A percentile compares a stretch with the other conserved stretches of the same genome.
phyloP scores from a whole-genome alignment of 1,140 invertebrate species.

The Heliconius hewitsoni region DNA sequence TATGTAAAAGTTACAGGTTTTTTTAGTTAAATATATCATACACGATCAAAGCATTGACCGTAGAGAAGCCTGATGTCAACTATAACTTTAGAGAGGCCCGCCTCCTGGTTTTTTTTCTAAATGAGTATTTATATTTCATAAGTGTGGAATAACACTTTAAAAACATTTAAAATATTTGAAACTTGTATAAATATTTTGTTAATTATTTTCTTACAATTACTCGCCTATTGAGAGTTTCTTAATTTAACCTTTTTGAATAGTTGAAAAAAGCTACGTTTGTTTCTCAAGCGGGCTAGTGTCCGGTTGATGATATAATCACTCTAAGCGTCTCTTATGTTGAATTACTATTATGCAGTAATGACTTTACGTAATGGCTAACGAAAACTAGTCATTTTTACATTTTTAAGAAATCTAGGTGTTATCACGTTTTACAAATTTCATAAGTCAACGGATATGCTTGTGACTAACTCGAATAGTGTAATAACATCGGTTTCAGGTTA shows the following conservation, averaged over 20 bases:
- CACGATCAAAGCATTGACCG: not conserved
- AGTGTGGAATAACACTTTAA: too few species aligned
- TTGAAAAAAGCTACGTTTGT: slow-evolving; percentile 12
- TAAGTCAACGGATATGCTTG: slow-evolving; percentile 1
- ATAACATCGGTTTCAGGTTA: not conserved
- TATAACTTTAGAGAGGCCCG: not conserved
- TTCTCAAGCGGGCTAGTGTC: slow-evolving; percentile 23
- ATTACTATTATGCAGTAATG: slow-evolving; percentile 42
- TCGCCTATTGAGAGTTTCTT: slow-evolving; percentile 12
- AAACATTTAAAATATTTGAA: not conserved
- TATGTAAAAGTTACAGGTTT: not conserved
- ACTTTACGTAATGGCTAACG: slow-evolving; percentile 34
- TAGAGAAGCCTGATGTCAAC: not conserved
- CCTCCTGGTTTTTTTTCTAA: too few species aligned
- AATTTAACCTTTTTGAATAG: slow-evolving; percentile 18
- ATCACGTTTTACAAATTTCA: slow-evolving; percentile 1
- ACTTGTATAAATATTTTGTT: not conserved
- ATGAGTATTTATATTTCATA: too few species aligned
- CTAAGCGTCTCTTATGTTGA: slow-evolving; percentile 38
- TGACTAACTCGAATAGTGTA: not conserved
- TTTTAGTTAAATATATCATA: not conserved
- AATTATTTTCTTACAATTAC: not conserved
- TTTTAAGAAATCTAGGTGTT: slow-evolving; percentile 7
- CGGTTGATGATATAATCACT: slow-evolving; percentile 35
- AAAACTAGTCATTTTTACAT: slow-evolving; percentile 26